Evolutionary conservation across 2,113 vertebrate genomes (phyloP), one percentile per base, ranked within the genome.

Genomic region (Aspidoscelis tigris): DNA sequence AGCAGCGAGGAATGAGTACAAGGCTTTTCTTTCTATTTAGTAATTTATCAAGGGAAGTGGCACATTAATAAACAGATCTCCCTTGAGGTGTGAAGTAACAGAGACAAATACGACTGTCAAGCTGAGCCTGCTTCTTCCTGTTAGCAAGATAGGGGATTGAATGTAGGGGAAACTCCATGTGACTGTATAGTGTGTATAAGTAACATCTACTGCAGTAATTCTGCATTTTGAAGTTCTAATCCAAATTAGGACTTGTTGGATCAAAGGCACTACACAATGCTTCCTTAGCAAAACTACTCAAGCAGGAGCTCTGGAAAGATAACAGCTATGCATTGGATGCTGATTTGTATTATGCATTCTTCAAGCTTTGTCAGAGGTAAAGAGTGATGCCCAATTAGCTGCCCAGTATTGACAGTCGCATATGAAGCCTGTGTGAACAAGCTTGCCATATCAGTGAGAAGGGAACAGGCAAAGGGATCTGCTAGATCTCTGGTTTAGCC

Each of bases 11-110:
- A 97, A 96, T 94, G 95, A 96, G 96, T 95, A 95, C 96, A 95
- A 95, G 96, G 95, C 95, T 96, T 96, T 94, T 96, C 96, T 96
- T 96, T 95, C 96, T 96, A 94, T 97, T 98, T 97, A 96, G 97
- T 97, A 96, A 96, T 97, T 97, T 96, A 97, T 97, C 96, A 96
- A 94, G 96, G 95, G 96, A 97, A 97, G 96, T 97, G 95, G 95
- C 92, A 82, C 96, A 97, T 97, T 97, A 97, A 97, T 97, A 96
- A 97, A 96, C 96, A 95, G 95, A 96, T 96, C 95, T 96, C 96
- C 96, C 96, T 95, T 90, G 97, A 96, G 97, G 96, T 95, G 92
- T 93, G 94, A 95, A 94, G 93, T 96, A 96, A 95, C 94, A 93
- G 95, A 95, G 96, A 98, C 96, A 96, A 97, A 98, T 97, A 93